Base-by-base conservation (phyloP, 1,140 invertebrate species). In the Steinernema feltiae region DNA sequence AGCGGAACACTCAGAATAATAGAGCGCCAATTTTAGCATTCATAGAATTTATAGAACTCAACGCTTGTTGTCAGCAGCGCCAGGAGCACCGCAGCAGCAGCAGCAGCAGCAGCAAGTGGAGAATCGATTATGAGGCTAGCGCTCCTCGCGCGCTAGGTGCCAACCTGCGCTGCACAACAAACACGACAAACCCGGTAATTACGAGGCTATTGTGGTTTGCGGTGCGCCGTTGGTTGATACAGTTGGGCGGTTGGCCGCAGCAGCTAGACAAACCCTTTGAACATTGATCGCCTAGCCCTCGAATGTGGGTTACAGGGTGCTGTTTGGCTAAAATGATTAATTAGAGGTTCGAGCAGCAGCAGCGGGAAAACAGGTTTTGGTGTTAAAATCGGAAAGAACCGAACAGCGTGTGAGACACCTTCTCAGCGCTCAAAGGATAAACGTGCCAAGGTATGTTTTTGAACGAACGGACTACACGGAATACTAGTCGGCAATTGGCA, bases 41-140 rank as follows among this genome's bases (percentile, higher is more conserved):
- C 53, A 63, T 63, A 63, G 53, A 63, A 63, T 63, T 63, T 63
- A 63, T 63, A 63, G 53, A 63, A 63, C 15, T 7, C 41, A n/a
- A 12, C 41, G 53, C 24, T 27, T 27, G 53, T 21, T 63, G 53
- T 17, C 53, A 63, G 24, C 53, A 63, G 24, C 7, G 24, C 24
- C 3, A 18, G 35, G 35, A 41, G 7, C 7, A 41, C n/a, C n/a
- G n/a, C n/a, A n/a, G 35, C 7, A 41, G 35, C 7, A 41, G n/a
- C n/a, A n/a, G n/a, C n/a, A n/a, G 18, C 18, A 41, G 18, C 35
- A 41, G 7, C 7, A 7, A 63, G 12, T 7, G 24, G 7, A 27
- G 15, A 63, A 63, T 63, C 53, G 53, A 63, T 63, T n/a, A 63
- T 63, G 12, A 63, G 53, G 35, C 18, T 41, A 41, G 35, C n/a